phyloP scores from a whole-genome alignment of 2,888 invertebrate genomes.

The Chymomyza fuscimana region DNA sequence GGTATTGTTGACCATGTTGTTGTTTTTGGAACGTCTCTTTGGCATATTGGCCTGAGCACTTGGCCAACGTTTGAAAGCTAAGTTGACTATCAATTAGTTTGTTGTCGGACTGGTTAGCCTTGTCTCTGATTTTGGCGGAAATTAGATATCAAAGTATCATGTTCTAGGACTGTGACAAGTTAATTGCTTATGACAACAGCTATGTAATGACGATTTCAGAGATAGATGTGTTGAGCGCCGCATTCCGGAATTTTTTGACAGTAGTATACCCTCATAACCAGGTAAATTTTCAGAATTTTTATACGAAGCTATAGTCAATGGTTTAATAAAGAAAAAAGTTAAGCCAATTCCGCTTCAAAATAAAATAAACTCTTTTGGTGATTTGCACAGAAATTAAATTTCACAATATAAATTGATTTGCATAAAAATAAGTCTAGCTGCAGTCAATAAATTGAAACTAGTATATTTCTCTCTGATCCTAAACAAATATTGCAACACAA shows the following conservation, averaged over 20 bases:
- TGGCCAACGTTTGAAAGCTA: neutral
- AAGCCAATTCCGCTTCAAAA: too few relatives aligned
- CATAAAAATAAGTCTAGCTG: too few relatives aligned
- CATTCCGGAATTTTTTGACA: too few relatives aligned
- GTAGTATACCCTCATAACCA: too few relatives aligned
- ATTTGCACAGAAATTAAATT: too few relatives aligned
- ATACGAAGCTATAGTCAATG: too few relatives aligned
- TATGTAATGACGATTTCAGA: neutral
- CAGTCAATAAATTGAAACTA: too few relatives aligned
- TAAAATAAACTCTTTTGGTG: too few relatives aligned
- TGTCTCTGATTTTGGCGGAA: conserved; percentile 44
- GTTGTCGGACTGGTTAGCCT: conserved; percentile 19
- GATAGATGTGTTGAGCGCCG: neutral
- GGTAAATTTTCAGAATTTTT: too few relatives aligned
- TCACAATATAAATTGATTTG: too few relatives aligned
- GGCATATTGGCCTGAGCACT: neutral
- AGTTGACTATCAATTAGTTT: neutral
- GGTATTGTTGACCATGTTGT: neutral
- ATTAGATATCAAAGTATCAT: conserved; percentile 56
- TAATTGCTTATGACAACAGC: conserved; percentile 10
- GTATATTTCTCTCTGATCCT: too few relatives aligned
- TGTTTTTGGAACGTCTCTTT: neutral
- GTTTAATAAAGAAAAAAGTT: too few relatives aligned
- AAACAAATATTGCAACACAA: conserved; percentile 13
- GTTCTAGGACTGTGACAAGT: conserved; percentile 22